Evolutionary conservation across 1,140 invertebrate species (phyloP).

Genomic region (Matsumurasca onukii): DNA sequence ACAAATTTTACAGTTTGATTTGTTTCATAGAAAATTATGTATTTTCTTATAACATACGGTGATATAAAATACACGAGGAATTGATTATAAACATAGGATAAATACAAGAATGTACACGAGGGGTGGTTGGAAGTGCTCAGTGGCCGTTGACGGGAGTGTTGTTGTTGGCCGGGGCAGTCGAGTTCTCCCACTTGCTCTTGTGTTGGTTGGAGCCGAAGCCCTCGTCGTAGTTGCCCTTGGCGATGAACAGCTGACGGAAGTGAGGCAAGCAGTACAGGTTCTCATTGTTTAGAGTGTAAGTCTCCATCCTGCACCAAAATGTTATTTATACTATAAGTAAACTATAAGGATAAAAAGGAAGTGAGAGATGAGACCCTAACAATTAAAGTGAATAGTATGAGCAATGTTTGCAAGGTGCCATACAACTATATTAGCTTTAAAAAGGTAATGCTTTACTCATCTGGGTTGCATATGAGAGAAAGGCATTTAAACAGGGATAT

Average conservation of each 20-base stretch:
- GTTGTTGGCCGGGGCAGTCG: not conserved
- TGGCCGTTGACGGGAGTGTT: not conserved
- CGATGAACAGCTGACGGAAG: slow-evolving; percentile 79
- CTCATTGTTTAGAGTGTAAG: slow-evolving; percentile 73
- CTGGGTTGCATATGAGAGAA: too few relatives aligned
- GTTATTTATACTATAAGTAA: not conserved
- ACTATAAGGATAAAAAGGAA: not conserved
- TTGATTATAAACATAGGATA: not conserved
- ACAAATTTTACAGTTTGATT: too few relatives aligned
- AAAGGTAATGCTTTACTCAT: too few relatives aligned
- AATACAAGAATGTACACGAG: slow-evolving; percentile 21
- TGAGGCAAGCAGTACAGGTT: slow-evolving; percentile 76
- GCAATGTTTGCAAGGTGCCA: too few relatives aligned
- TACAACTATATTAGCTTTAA: too few relatives aligned
- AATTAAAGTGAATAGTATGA: not conserved
- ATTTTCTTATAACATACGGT: too few relatives aligned
- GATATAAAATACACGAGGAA: too few relatives aligned
- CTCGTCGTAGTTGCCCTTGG: slow-evolving; percentile 84
- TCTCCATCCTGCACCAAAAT: slow-evolving; percentile 64
- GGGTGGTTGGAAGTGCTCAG: not conserved
- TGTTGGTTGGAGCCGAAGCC: slow-evolving; percentile 68
- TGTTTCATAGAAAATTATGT: too few relatives aligned
- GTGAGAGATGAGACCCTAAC: not conserved
- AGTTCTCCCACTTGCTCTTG: slow-evolving; percentile 59
- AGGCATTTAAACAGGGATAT: too few relatives aligned